Conservation (phyloP, 2,113 vertebrate genomes). For the Notothenia coriiceps region DNA sequence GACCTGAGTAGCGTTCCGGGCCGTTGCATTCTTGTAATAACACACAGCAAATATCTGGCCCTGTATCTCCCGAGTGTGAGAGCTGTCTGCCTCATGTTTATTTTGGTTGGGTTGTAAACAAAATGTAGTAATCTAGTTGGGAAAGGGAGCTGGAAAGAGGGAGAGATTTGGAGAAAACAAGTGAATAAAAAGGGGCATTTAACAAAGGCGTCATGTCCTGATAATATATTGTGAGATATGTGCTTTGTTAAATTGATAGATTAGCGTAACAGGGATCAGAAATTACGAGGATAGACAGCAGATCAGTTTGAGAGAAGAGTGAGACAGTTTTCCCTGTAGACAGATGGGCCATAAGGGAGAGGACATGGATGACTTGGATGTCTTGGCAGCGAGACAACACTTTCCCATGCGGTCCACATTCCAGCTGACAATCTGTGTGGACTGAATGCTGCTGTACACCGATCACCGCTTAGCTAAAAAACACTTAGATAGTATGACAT, state of each 20-base stretch:
- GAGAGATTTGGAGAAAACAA: conserved; percentile 5
- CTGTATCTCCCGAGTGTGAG: not conserved
- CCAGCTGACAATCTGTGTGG: not conserved
- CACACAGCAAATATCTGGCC: not conserved
- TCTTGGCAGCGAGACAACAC: conserved; percentile 22
- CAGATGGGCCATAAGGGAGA: conserved; percentile 2
- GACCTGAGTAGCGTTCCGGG: conserved; percentile 5
- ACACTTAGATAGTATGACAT: not conserved
- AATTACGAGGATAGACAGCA: not conserved
- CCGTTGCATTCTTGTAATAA: conserved; percentile 8
- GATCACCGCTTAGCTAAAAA: not conserved
- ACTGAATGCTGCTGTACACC: not conserved
- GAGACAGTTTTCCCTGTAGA: not conserved
- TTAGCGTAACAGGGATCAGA: not conserved
- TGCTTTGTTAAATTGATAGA: conserved; percentile 2
- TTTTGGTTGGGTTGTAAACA: conserved; percentile 19
- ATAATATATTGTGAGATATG: not conserved
- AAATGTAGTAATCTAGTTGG: not conserved
- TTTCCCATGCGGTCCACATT: conserved; percentile 13
- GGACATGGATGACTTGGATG: conserved; percentile 33
- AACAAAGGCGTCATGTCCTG: not conserved
- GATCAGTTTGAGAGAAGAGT: not conserved
- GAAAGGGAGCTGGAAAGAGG: not conserved
- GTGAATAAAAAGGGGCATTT: not conserved
- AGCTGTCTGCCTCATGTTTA: not conserved